Evolutionary conservation across 2,888 invertebrate genomes (phyloP).

Genomic region (Phyllotreta cruciferae): DNA sequence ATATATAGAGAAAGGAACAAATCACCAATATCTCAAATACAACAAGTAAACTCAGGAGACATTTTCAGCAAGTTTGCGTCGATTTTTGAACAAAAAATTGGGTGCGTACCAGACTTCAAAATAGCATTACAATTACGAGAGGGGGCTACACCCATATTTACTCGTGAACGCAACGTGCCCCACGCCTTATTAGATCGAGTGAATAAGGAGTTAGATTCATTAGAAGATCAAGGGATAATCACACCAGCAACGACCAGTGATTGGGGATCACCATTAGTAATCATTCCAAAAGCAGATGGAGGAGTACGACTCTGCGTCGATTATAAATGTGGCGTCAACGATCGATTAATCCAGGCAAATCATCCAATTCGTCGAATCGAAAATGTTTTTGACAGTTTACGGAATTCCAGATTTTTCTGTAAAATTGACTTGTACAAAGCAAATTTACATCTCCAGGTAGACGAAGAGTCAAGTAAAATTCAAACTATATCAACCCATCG

Average conservation of each 20-base stretch:
- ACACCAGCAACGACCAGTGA: constrained; percentile 29
- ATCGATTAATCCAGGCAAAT: constrained; percentile 37
- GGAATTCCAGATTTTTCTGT: constrained; percentile 44
- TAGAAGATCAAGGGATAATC: constrained; percentile 9
- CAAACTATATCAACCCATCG: constrained; percentile 42
- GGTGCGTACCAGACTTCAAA: too few species aligned
- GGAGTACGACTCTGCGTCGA: constrained; percentile 35
- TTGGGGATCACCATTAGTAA: constrained; percentile 41
- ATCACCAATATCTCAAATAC: not conserved
- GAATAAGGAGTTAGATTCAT: not conserved
- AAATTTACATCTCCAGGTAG: constrained; percentile 43
- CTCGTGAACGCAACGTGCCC: not conserved
- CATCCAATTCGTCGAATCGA: constrained; percentile 32
- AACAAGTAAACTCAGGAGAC: too few species aligned
- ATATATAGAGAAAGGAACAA: not conserved
- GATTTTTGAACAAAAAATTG: too few species aligned
- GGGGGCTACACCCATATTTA: too few species aligned
- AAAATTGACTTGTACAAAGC: constrained; percentile 46
- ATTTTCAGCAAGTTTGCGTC: too few species aligned
- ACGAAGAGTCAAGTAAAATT: constrained; percentile 36
- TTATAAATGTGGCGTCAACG: constrained; percentile 44
- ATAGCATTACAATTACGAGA: too few species aligned
- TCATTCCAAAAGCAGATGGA: constrained; percentile 39
- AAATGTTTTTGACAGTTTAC: constrained; percentile 42
- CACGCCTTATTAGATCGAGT: not conserved